phyloP scores from a whole-genome alignment of 1,140 invertebrate genomes.

The Hypsibius dujardini region DNA sequence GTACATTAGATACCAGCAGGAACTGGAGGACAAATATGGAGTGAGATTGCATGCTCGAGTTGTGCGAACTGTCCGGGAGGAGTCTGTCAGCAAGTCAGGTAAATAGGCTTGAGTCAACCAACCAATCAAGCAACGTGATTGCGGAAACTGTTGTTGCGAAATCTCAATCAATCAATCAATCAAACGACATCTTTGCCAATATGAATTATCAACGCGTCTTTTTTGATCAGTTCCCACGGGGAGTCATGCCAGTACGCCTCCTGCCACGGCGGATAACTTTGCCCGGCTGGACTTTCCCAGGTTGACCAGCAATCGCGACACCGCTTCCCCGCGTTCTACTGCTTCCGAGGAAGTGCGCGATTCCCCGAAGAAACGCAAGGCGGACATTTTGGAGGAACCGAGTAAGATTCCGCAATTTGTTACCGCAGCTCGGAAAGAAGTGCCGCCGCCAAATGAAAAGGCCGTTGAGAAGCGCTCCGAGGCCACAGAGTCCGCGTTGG shows the following conservation, averaged over 20 bases:
- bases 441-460: not conserved
- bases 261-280: too few species aligned
- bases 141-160: not conserved
- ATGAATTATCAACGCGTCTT: too few species aligned
- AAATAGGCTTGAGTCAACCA: not conserved
- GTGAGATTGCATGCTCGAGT: not conserved
- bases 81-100: not conserved
- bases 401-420: not conserved
- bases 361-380: not conserved
- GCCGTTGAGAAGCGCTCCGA: not conserved
- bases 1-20: conserved; percentile 9
- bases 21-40: conserved; percentile 9
- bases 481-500: not conserved
- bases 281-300: too few species aligned
- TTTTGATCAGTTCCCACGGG: too few species aligned
- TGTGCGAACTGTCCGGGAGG: not conserved
- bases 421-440: not conserved
- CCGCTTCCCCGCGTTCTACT: too few species aligned
- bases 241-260: too few species aligned
- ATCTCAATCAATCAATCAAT: not conserved
- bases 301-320: too few species aligned
- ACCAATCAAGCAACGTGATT: too few species aligned
- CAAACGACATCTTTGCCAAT: not conserved
- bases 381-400: not conserved
- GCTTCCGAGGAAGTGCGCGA: too few species aligned